phyloP scores from a whole-genome alignment of 1,140 invertebrate species.

The Drosophila nasuta region DNA sequence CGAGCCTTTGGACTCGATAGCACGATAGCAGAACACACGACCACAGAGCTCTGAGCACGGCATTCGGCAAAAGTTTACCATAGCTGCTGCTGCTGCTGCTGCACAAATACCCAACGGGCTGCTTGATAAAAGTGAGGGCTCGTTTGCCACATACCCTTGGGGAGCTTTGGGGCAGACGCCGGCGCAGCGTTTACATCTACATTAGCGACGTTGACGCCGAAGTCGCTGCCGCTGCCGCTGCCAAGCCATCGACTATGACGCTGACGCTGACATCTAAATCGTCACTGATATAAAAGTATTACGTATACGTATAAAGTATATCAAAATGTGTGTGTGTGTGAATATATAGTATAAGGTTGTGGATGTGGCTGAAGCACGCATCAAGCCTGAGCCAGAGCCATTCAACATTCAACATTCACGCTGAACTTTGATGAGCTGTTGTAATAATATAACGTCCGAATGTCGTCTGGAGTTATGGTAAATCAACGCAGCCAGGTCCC shows the following conservation, averaged over 20 bases:
- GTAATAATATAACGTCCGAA: constrained; percentile 78
- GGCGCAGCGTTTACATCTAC: constrained; percentile 75
- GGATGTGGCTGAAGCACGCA: constrained; percentile 28
- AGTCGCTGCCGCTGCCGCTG: constrained; percentile 15
- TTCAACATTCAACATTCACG: constrained; percentile 14
- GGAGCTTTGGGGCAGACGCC: constrained; percentile 26
- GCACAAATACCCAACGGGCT: constrained; percentile 80
- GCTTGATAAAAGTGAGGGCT: constrained; percentile 79
- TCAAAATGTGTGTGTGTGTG: constrained; percentile 4
- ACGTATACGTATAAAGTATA: constrained; percentile 2
- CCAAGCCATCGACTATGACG: not conserved
- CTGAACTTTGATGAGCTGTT: constrained; percentile 77
- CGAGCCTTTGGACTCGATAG: constrained; percentile 1
- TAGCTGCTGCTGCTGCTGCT: constrained; percentile 73
- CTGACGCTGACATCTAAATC: constrained; percentile 34
- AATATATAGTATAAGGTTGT: constrained; percentile 5
- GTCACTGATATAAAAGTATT: constrained; percentile 39
- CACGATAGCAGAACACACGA: constrained; percentile 32
- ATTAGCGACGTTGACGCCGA: constrained; percentile 56
- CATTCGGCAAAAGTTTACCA: constrained; percentile 72
- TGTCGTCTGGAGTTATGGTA: constrained; percentile 70
- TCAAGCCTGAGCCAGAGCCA: constrained; percentile 3
- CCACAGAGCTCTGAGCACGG: constrained; percentile 29
- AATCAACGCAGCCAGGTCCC: constrained; percentile 40
- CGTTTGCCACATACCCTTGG: constrained; percentile 50